A percentile compares a stretch with the other conserved stretches of the same genome.
Evolutionary conservation across 2,113 vertebrate genomes (phyloP).

Genomic region (Lophochroa leadbeateri): DNA sequence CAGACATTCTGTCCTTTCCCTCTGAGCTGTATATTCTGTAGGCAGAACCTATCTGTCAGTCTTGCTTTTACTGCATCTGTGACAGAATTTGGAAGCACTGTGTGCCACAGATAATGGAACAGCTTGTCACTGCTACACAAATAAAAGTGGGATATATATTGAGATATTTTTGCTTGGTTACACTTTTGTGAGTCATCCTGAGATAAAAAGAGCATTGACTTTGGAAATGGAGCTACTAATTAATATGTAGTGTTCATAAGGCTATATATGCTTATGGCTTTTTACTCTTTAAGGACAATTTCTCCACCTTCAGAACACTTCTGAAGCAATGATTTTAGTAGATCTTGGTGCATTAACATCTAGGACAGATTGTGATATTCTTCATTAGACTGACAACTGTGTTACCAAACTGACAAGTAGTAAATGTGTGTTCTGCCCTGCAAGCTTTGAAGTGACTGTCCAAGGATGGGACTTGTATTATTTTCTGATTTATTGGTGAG

Average conservation of each 20-base stretch:
- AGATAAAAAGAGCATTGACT: background rate
- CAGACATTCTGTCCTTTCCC: background rate
- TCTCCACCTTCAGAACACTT: background rate
- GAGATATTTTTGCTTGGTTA: constrained; percentile 25
- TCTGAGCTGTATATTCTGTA: background rate
- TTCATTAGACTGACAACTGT: background rate
- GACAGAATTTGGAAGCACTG: constrained; percentile 25
- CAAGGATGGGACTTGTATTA: background rate
- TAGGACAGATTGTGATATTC: background rate
- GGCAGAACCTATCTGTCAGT: background rate
- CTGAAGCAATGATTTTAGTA: background rate
- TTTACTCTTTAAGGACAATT: background rate
- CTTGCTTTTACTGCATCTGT: background rate
- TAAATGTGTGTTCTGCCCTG: background rate
- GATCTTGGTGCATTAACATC: background rate
- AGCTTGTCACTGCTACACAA: constrained; percentile 36
- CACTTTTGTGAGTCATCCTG: constrained; percentile 25
- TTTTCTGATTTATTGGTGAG: background rate
- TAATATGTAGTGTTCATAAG: background rate
- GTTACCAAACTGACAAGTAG: background rate
- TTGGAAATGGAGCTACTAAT: background rate
- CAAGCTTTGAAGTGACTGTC: background rate
- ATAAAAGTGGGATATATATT: constrained; percentile 25
- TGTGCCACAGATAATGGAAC: constrained; percentile 11
- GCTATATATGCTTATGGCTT: background rate